Evolutionary conservation across 2,113 vertebrate genomes (phyloP).

Genomic region (Varanus komodoensis): DNA sequence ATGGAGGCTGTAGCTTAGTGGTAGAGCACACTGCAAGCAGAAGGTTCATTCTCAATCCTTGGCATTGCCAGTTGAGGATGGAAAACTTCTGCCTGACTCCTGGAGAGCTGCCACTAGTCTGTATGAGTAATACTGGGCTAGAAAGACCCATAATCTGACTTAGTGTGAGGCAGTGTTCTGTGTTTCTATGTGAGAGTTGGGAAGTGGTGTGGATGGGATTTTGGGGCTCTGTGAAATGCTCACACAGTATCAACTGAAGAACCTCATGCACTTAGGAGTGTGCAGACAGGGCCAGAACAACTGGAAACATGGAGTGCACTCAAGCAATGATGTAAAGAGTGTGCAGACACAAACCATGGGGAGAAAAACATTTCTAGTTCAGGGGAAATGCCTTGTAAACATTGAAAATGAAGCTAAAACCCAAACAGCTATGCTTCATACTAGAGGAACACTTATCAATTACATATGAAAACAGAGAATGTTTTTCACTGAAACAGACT

Average conservation of each 20-base stretch:
- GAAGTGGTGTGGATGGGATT: background rate
- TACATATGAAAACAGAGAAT: constrained; percentile 60
- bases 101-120: no score
- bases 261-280: background rate
- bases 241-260: background rate
- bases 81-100: no score
- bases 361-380: constrained; percentile 60
- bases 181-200: background rate
- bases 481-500: constrained; percentile 48
- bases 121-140: no score
- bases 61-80: no score
- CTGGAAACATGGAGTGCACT: constrained; percentile 22
- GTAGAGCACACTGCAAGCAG: no score
- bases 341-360: constrained; percentile 38
- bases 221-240: background rate
- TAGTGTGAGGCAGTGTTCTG: no score
- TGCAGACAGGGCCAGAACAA: background rate
- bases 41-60: no score
- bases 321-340: constrained; percentile 34
- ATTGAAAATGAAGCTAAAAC: constrained; percentile 66
- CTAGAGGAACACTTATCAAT: constrained; percentile 67
- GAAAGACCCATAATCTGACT: no score
- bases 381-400: constrained; percentile 69
- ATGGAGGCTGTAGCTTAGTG: no score
- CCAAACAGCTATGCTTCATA: constrained; percentile 53